Base-by-base conservation (phyloP, 2,113 vertebrate genomes). In the Strix aluco region DNA sequence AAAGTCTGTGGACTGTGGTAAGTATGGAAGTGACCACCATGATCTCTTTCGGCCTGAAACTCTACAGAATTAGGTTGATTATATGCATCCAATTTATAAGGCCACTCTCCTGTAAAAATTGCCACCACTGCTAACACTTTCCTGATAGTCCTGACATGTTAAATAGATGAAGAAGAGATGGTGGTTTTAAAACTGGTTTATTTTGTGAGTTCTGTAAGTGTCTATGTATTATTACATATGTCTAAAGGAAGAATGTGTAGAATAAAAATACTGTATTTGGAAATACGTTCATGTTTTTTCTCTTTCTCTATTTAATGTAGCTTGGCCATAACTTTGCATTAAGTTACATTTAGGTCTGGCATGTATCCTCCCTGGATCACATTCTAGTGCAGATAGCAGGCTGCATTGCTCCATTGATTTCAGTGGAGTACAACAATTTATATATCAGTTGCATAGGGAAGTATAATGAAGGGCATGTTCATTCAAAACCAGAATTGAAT, bases 401-500 rank as follows among this genome's bases (percentile, higher is more conserved):
- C 32, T 81, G 32, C 16, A 25, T 78, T 80, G 54, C 30, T 96
- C 58, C 55, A 27, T 49, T 83, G 55, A 92, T 91, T 93, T 66
- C n/a, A 58, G 36, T 66, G n/a, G 17, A 62, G n/a, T 86, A 67
- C 2, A 10, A 40, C 42, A 59, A 78, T 66, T 86, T 66, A 70
- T 84, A 6, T 69, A 66, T 78, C 34, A 58, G 6, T 75, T 63
- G 16, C 47, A 40, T 32, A 52, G 12, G 26, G 46, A 84, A 90
- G 29, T 22, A 49, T 79, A 86, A 75, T 66, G 58, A 82, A 86
- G 14, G 3, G 11, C 52, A 67, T 27, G 44, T 94, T 95, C 32
- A 49, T 91, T 93, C 75, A 93, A 91, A 93, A 63, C 12, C 44
- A 71, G 59, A 94, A 84, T 2, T 82, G 11, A 95, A 67, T 92